phyloP scores from a whole-genome alignment of 2,113 vertebrate species.

The Anarhynchus alexandrinus region DNA sequence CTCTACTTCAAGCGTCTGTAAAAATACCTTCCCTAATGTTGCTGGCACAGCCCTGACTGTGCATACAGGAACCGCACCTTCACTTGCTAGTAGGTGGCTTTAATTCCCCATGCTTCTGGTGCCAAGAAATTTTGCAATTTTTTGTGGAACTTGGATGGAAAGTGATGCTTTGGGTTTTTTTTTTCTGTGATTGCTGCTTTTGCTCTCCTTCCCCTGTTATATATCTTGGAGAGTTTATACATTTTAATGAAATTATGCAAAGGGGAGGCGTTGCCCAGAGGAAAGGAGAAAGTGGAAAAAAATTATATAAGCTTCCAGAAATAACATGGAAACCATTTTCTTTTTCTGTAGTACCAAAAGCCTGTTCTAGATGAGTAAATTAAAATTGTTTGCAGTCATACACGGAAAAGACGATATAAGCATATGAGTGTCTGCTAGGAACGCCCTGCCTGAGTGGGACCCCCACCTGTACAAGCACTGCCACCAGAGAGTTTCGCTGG shows the following conservation, averaged over 20 bases:
- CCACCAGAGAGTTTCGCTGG: background rate
- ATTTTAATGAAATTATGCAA: constrained; percentile 31
- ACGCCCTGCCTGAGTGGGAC: background rate
- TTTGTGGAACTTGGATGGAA: background rate
- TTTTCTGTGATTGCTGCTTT: background rate
- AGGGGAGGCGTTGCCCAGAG: constrained; percentile 8
- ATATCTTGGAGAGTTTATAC: constrained; percentile 51
- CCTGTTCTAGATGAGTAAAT: background rate
- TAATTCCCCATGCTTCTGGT: background rate
- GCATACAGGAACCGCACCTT: background rate
- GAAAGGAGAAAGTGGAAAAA: constrained; percentile 33
- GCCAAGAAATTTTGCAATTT: background rate
- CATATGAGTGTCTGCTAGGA: background rate
- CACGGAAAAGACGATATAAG: background rate
- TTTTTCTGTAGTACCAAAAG: background rate
- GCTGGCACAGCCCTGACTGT: background rate
- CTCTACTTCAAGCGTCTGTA: background rate
- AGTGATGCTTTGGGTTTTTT: background rate
- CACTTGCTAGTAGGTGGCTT: background rate
- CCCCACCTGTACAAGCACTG: background rate
- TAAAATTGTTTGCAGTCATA: background rate
- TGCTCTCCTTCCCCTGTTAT: background rate
- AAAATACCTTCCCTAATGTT: background rate
- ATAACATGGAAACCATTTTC: constrained; percentile 20
- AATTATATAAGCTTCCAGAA: constrained; percentile 21